Evolutionary conservation across 35 echinoderm and acorn worm genomes (phyloP), one percentile per base, ranked within the genome.

Genomic region (Ophioderma brevispina): DNA sequence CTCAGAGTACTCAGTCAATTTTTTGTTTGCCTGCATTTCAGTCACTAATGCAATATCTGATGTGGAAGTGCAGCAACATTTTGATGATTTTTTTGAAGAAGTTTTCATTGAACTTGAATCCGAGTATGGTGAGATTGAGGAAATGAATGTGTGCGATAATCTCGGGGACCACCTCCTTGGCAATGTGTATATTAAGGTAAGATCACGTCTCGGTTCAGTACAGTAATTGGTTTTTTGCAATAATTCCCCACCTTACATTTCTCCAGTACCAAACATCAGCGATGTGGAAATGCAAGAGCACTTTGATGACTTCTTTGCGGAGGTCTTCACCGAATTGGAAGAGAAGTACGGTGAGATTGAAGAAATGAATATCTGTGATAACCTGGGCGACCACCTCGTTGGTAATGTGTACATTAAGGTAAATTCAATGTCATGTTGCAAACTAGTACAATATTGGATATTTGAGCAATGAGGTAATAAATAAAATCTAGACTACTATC

Each of bases 231-330:
- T 46, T 46, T 46, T 46, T 46, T 46, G 41, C 41, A 46, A 46
- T 17, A 46, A 46, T 77, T 77, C 75, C n/a, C 25, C 18, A 35
- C 38, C 18, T 91, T 0, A 34, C 18, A 64, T 64, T 56, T 43
- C 39, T 42, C 37, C 90, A 98, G 93, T 98, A 25, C 80, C 93
- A 18, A 91, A 95, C 75, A 90, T 98, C 82, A 95, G 90, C 33
- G 96, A 98, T 78, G 96, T 98, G 0, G 96, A 98, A 36, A 94
- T 98, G 90, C 96, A 98, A 90, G 82, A 95, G 50, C 96, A 98
- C 33, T 98, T 98, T 86, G 96, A 98, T 90, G 93, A 98, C 56
- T 98, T 98, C 96, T 98, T 98, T 88, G 96, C 95, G 64, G 96
- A 98, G 42, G 93, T 98, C 3, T 98, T 98, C 77, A 87, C 93